Conservation (phyloP, 2,113 vertebrate species). For the Cyprinus carpio region DNA sequence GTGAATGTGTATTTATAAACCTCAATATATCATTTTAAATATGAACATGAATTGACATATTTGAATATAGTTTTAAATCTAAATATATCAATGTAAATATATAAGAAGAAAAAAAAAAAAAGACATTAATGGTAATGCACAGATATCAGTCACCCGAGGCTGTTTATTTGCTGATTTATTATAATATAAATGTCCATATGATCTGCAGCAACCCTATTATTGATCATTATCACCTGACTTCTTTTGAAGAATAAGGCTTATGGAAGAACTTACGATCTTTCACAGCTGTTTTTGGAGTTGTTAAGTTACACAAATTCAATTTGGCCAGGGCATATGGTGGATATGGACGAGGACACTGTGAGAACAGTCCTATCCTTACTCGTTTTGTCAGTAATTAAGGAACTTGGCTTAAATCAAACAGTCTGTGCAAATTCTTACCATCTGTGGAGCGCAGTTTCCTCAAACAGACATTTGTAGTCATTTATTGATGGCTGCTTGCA, state of each 20-base stretch:
- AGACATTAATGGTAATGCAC: background rate
- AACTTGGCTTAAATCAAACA: conserved; percentile 25
- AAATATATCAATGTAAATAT: background rate
- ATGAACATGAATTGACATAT: background rate
- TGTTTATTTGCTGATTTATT: too few species aligned
- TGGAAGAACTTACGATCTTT: background rate
- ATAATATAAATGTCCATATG: background rate
- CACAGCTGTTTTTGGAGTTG: background rate
- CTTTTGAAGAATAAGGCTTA: background rate
- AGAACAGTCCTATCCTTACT: conserved; percentile 1
- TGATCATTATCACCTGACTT: background rate
- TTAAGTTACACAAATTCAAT: conserved; percentile 30
- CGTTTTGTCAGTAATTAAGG: conserved; percentile 4
- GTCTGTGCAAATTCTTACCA: conserved; percentile 29
- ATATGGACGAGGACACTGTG: conserved; percentile 18
- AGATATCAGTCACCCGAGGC: background rate
- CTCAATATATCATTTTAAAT: background rate
- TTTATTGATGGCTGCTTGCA: conserved; percentile 26
- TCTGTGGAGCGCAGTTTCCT: conserved; percentile 49
- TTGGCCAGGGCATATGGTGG: conserved; percentile 30
- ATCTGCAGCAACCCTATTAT: background rate
- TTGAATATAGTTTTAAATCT: background rate
- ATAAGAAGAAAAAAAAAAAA: background rate
- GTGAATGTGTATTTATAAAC: background rate
- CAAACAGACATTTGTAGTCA: conserved; percentile 57